phyloP scores from a whole-genome alignment of 2,113 vertebrate species.

The Zootoca vivipara region DNA sequence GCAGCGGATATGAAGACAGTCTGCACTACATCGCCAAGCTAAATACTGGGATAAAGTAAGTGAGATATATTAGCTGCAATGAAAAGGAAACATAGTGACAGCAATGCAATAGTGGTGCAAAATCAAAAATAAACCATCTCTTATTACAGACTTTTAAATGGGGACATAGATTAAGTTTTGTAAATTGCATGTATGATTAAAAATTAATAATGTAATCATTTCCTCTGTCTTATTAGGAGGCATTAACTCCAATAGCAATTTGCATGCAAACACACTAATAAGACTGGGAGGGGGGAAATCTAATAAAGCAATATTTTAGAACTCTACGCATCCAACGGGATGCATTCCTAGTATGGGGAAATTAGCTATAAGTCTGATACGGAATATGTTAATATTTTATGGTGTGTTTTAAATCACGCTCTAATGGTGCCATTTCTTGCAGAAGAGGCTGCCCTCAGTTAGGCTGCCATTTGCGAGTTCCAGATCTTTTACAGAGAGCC shows the following conservation, averaged over 20 bases:
- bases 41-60: constrained; percentile 33
- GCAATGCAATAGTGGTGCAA: constrained; percentile 24
- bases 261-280: constrained; percentile 19
- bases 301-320: not conserved
- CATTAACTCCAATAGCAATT: constrained; percentile 46
- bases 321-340: constrained; percentile 16
- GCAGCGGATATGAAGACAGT: constrained; percentile 40
- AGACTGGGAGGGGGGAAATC: not conserved
- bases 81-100: constrained; percentile 54
- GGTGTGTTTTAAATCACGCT: constrained; percentile 4
- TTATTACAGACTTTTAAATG: constrained; percentile 48
- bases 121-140: constrained; percentile 56
- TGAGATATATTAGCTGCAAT: constrained; percentile 26
- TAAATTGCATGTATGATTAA: constrained; percentile 65
- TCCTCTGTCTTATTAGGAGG: constrained; percentile 58
- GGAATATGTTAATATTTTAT: constrained; percentile 40
- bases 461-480: constrained; percentile 14
- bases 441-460: constrained; percentile 16
- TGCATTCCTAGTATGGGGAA: constrained; percentile 30
- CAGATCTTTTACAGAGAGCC: constrained; percentile 29
- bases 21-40: constrained; percentile 22
- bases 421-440: constrained; percentile 16
- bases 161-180: constrained; percentile 52
- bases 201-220: constrained; percentile 59
- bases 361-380: constrained; percentile 32